Conservation (phyloP, 2,113 vertebrate species). For the Erinaceus europaeus region DNA sequence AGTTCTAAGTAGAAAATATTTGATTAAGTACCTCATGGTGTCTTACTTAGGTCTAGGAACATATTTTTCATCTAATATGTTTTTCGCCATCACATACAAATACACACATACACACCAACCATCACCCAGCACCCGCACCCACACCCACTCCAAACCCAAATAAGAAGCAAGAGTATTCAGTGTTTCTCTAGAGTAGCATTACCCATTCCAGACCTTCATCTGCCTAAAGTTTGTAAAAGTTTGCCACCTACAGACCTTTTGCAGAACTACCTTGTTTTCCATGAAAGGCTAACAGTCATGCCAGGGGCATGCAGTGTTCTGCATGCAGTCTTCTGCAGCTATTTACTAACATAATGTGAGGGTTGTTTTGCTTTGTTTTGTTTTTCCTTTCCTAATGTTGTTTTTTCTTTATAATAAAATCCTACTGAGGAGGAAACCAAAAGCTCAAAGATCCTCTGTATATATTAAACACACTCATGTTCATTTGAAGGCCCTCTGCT, state of each 20-base stretch:
- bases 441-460: neutral
- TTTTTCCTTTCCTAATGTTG: neutral
- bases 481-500: constrained; percentile 46
- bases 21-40: too few relatives aligned
- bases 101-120: neutral
- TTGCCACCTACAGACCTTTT: constrained; percentile 43
- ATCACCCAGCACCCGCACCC: too few relatives aligned
- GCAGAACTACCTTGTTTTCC: constrained; percentile 4
- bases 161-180: neutral
- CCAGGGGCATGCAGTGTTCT: neutral
- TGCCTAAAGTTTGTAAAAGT: neutral
- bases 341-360: neutral
- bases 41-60: too few relatives aligned
- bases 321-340: neutral
- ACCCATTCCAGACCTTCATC: neutral
- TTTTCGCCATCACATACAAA: neutral
- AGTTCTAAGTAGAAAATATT: too few relatives aligned
- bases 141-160: too few relatives aligned
- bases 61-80: too few relatives aligned
- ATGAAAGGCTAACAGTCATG: neutral
- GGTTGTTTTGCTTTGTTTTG: too few relatives aligned
- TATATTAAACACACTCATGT: neutral
- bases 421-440: neutral
- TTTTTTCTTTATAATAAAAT: neutral
- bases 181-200: neutral